A percentile compares a stretch with the other conserved stretches of the same genome.
Conservation (phyloP, 1,140 invertebrate genomes). For the Danaus melanippus region DNA sequence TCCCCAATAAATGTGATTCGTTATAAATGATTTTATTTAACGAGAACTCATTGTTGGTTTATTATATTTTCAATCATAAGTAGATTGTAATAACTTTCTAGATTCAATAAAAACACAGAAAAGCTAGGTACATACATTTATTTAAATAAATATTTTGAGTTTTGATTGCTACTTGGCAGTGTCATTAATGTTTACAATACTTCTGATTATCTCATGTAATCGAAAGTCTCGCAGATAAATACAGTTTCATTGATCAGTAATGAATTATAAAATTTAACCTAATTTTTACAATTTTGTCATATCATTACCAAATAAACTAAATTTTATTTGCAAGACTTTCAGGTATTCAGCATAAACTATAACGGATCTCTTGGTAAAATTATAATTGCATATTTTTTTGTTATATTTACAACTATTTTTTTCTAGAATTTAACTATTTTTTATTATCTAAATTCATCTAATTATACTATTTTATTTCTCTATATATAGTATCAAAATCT, state of each 20-base stretch:
- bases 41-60: too few relatives aligned
- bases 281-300: slow-evolving; percentile 5
- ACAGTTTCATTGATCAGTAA: slow-evolving; percentile 1
- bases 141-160: slow-evolving; percentile 16
- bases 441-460: slow-evolving; percentile 12
- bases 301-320: not conserved
- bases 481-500: slow-evolving; percentile 27
- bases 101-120: slow-evolving; percentile 15
- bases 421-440: slow-evolving; percentile 9
- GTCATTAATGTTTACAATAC: too few relatives aligned
- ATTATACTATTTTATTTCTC: slow-evolving; percentile 12
- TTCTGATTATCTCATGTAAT: too few relatives aligned
- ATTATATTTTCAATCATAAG: not conserved
- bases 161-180: slow-evolving; percentile 14
- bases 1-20: slow-evolving; percentile 37
- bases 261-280: slow-evolving; percentile 1
- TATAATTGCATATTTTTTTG: slow-evolving; percentile 1
- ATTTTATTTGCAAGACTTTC: too few relatives aligned
- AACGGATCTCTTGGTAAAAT: too few relatives aligned
- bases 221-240: slow-evolving; percentile 4
- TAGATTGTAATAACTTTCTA: too few relatives aligned
- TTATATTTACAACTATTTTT: not conserved
- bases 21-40: slow-evolving; percentile 22
- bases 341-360: too few relatives aligned
- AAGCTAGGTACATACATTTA: slow-evolving; percentile 19